These are phyloP conservation scores for Lucilia cuprina DNA, from an alignment of 1,140 invertebrate species.

Conservation along the genomic window DNA sequence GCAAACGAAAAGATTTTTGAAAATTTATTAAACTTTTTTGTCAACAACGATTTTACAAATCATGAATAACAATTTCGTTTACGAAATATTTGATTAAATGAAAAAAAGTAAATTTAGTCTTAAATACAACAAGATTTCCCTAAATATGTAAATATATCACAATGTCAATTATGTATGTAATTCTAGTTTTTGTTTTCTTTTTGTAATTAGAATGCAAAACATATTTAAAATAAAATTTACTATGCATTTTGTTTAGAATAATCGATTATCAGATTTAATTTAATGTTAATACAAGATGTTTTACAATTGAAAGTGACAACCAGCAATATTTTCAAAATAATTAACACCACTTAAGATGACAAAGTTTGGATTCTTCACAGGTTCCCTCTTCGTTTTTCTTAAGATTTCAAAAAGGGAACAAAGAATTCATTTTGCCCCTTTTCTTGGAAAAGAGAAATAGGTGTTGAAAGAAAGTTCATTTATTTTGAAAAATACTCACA, in stretches of 20 bases:
- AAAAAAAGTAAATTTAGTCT: background rate
- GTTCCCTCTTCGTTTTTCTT: background rate
- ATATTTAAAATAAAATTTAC: background rate
- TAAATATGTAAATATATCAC: background rate
- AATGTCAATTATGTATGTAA: background rate
- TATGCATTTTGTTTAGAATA: conserved; percentile 15
- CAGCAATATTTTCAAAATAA: background rate
- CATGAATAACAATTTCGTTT: background rate
- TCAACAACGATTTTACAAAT: no score
- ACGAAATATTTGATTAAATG: no score
- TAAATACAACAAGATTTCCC: background rate
- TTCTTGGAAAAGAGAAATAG: background rate
- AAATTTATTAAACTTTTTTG: no score
- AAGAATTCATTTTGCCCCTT: conserved; percentile 23
- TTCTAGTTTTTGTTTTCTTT: background rate
- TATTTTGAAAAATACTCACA: conserved; percentile 13
- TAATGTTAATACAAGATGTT: background rate
- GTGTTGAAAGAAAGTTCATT: background rate
- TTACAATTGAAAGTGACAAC: background rate
- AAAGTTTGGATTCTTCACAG: conserved; percentile 13
- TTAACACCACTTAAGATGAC: conserved; percentile 15
- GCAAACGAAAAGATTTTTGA: no score
- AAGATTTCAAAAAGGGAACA: background rate
- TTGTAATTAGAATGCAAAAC: background rate
- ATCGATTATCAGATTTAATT: background rate